phyloP scores from a whole-genome alignment of 1,140 invertebrate species.

The Caerostris extrusa region DNA sequence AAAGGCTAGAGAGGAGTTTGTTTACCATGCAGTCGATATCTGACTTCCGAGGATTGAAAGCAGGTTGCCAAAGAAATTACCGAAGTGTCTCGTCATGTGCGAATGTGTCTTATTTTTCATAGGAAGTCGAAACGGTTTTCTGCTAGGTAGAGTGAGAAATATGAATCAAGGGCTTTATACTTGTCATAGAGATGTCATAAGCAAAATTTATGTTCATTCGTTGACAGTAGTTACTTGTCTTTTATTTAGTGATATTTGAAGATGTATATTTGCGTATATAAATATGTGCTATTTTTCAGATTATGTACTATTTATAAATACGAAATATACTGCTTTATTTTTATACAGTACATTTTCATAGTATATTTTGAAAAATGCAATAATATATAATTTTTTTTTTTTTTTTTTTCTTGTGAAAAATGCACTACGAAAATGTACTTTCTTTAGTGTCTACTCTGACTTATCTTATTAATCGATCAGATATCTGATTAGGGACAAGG shows the following conservation, averaged over 20 bases:
- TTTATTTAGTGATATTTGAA: no score
- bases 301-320: no score
- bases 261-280: no score
- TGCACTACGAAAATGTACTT: no score
- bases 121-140: neutral
- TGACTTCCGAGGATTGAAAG: slow-evolving; percentile 28
- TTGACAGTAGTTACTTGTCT: neutral
- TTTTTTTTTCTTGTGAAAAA: no score
- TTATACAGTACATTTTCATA: no score
- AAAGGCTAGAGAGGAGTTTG: slow-evolving; percentile 20
- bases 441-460: no score
- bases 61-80: slow-evolving; percentile 20
- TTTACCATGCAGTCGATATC: slow-evolving; percentile 27
- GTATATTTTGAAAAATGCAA: neutral
- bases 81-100: neutral
- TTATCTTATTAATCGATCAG: no score
- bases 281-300: no score
- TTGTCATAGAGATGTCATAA: neutral
- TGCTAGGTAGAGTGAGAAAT: neutral
- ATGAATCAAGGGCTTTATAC: neutral
- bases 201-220: neutral
- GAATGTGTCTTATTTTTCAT: neutral
- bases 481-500: no score
- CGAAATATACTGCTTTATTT: no score
- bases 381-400: slow-evolving; percentile 52